Evolutionary conservation across 1,140 invertebrate species (phyloP), one percentile per base, ranked within the genome.

Genomic region (Aphelinus atriplicis): DNA sequence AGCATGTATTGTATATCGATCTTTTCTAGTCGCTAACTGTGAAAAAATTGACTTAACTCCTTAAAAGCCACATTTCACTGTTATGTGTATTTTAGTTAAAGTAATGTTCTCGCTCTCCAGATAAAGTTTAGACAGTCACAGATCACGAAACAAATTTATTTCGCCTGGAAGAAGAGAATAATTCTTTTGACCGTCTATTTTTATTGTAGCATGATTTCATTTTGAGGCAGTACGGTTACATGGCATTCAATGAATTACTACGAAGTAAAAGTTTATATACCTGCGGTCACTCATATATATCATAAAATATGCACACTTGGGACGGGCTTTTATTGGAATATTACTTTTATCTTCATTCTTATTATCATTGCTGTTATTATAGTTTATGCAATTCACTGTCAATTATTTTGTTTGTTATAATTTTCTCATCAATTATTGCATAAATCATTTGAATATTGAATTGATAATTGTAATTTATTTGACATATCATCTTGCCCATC

Each of bases 1-100:
- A 56, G 63, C 7, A 73, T 71, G 26, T 26, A 65, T 57, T 71
- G 26, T 26, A 65, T 57, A 61, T 45, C 9, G 7, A 63, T 63
- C 6, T 65, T 73, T 64, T 72, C 48, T 26, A 53, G n/a, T 73
- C 42, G 56, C 26, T 26, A 26, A 26, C 26, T 26, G 26, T 26
- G 26, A 26, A 26, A 26, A 26, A 26, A 26, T 26, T 26, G 26
- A 26, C 26, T 26, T 26, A 26, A 26, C 26, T 26, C 26, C 26
- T 26, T 26, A 26, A 26, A 26, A 26, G 26, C 26, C 26, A 26
- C 26, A 26, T 26, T 26, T 26, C 26, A 26, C 26, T 26, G 26
- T 26, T 26, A 26, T 26, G 26, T 26, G 26, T 26, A 26, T 26
- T 26, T 26, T 26, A 26, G 26, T 26, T 26, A 26, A 26, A 0